Base-by-base conservation (phyloP, 2,888 invertebrate species). In the Aleiodes leptofemur region DNA sequence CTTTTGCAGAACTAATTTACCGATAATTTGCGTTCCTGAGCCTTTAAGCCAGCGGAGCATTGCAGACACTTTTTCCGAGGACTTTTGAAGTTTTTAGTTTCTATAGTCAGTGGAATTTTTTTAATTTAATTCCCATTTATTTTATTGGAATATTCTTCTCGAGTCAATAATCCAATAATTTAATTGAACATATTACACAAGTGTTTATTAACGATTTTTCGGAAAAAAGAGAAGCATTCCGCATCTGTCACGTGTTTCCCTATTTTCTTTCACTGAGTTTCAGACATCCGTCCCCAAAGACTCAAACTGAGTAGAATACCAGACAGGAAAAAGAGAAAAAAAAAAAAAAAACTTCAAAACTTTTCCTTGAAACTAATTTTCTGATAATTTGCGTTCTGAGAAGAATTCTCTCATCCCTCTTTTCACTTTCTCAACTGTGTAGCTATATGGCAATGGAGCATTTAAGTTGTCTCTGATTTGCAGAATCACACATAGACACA, bases 361-460 rank as follows among this genome's bases (percentile, higher is more conserved):
- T 64, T 43, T 64, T 69, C 69, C 34, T 76, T 76, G 72, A 82
- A 82, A 83, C 82, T 83, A 83, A 83, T 83, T 83, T 83, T 82
- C 81, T 83, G 82, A 83, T 83, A 82, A 83, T 83, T 83, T 83
- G 81, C 82, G 81, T 81, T 79, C 77, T 74, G 76, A 76, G 78
- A 72, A 53, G 74, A 78, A 64, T 64, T 6, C 51, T 71, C 59
- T 38, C 68, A 70, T 79, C 78, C 73, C 72, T 73, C 72, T 50
- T 72, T 79, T 74, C 73, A 74, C 66, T 77, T 59, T 72, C 74
- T 78, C 75, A 53, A 76, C 53, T 50, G n/a, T 72, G 55, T 56
- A 34, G 23, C 23, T 23, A 23, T 23, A 23, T 23, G 23, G 23
- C 23, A 23, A 23, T 23, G 23, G 23, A 23, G 56, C 57, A 59